Evolutionary conservation across 2,113 vertebrate species (phyloP).

Genomic region (Psittacula cyanocephala): DNA sequence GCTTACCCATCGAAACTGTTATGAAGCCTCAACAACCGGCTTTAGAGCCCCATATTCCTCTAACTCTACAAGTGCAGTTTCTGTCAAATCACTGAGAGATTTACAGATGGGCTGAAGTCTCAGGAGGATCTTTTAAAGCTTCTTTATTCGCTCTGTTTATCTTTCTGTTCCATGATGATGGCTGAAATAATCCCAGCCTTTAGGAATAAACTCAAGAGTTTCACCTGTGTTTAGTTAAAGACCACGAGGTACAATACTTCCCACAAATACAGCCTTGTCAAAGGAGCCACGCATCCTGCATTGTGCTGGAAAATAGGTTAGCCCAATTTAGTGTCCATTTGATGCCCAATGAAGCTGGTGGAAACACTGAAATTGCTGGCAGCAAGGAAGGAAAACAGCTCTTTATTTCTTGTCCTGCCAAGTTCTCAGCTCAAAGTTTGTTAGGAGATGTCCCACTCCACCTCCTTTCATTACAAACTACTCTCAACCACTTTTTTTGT

Average conservation of each 20-base stretch:
- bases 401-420: neutral
- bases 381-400: neutral
- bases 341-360: neutral
- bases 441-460: neutral
- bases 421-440: neutral
- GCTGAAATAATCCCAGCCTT: neutral
- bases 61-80: neutral
- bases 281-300: neutral
- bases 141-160: neutral
- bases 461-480: neutral
- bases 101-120: neutral
- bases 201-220: neutral
- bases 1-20: neutral
- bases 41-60: neutral
- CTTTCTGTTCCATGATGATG: neutral
- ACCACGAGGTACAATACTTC: neutral
- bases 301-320: neutral
- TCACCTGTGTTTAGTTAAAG: conserved; percentile 33
- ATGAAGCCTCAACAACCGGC: neutral
- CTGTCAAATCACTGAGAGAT: neutral
- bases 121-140: neutral
- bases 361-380: neutral
- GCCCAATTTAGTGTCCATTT: neutral
- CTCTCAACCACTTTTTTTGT: neutral
- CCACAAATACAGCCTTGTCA: neutral